phyloP scores from a whole-genome alignment of 2,888 invertebrate genomes.

The Hirtodrosophila duncani region DNA sequence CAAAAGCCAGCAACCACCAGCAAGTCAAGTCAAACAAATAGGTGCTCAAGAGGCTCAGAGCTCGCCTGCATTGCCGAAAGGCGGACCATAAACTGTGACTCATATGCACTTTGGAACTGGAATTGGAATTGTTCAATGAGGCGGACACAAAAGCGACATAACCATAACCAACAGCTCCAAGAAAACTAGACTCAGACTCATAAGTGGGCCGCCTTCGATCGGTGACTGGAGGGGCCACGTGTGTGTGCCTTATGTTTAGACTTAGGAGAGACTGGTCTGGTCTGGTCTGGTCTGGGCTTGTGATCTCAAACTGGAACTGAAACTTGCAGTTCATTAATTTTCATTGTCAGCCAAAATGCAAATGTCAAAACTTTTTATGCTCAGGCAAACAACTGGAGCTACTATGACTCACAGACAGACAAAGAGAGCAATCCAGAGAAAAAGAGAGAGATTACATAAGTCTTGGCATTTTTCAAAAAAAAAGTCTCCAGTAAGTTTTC shows the following conservation, averaged over 20 bases:
- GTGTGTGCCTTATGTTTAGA: conserved; percentile 20
- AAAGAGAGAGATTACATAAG: conserved; percentile 47
- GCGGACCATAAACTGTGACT: conserved; percentile 27
- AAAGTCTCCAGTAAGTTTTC: conserved; percentile 31
- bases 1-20: too few species aligned
- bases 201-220: conserved; percentile 48
- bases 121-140: conserved; percentile 52
- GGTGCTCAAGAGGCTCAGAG: neutral
- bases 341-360: conserved; percentile 60
- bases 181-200: conserved; percentile 14
- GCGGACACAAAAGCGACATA: conserved; percentile 12
- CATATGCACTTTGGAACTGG: conserved; percentile 55
- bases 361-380: conserved; percentile 55
- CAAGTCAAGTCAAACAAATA: conserved; percentile 21
- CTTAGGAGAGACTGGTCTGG: neutral
- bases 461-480: conserved; percentile 22
- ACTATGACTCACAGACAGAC: neutral
- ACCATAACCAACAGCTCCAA: conserved; percentile 32
- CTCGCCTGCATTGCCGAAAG: neutral
- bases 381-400: conserved; percentile 41
- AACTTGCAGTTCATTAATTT: conserved; percentile 60
- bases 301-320: too few species aligned
- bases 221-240: too few species aligned
- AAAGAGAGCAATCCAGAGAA: conserved; percentile 1
- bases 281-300: conserved; percentile 2